A percentile compares a stretch with the other conserved stretches of the same genome.
These are phyloP conservation scores for Otis tarda DNA, from an alignment of 2,113 vertebrate genomes.

Conservation along the genomic window DNA sequence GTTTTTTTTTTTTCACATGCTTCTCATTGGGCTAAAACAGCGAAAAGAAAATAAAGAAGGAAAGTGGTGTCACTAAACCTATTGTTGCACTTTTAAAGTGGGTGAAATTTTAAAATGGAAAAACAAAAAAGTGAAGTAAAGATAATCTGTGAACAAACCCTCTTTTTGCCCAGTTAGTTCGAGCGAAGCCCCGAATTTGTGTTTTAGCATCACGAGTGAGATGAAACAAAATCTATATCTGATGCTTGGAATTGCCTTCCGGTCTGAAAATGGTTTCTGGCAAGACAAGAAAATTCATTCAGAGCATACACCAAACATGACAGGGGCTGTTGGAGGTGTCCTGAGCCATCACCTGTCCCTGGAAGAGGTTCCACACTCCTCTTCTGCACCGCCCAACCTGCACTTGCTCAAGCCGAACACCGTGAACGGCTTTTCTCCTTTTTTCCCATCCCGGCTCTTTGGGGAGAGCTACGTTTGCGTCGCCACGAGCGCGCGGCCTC, in stretches of 20 bases:
- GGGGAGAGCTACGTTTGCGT: not conserved
- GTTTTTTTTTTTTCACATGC: not conserved
- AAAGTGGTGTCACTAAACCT: not conserved
- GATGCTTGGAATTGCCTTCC: not conserved
- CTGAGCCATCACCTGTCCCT: not conserved
- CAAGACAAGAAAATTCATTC: not conserved
- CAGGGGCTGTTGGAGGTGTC: not conserved
- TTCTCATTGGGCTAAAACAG: not conserved
- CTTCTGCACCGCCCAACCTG: not conserved
- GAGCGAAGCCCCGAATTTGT: accelerated
- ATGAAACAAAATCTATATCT: not conserved
- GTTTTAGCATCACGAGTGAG: not conserved
- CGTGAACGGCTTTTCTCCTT: accelerated
- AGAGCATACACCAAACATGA: not conserved
- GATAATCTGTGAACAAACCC: not conserved
- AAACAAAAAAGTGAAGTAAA: not conserved
- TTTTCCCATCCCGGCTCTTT: accelerated
- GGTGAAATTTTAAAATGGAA: not conserved
- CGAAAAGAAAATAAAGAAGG: not conserved
- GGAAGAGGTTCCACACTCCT: not conserved
- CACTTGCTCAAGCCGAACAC: not conserved
- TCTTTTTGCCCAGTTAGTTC: not conserved
- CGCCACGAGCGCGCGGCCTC: not conserved
- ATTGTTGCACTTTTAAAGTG: not conserved
- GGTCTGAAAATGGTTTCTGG: not conserved